phyloP scores from a whole-genome alignment of 2,113 vertebrate genomes.

The Macquaria australasica region DNA sequence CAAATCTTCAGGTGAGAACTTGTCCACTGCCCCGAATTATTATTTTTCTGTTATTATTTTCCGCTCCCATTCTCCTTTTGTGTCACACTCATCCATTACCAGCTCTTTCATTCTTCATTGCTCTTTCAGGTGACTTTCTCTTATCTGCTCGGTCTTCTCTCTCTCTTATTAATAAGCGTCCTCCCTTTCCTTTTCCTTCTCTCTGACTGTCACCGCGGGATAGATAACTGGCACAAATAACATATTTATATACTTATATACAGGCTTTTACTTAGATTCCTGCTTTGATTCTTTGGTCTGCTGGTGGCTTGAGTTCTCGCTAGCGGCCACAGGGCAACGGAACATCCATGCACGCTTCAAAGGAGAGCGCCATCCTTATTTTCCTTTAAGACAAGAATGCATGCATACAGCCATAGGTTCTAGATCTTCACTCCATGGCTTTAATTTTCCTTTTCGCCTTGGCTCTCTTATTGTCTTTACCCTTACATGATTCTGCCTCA shows the following conservation, averaged over 20 bases:
- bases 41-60: constrained; percentile 19
- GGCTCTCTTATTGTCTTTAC: constrained; percentile 22
- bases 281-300: constrained; percentile 40
- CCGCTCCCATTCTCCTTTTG: constrained; percentile 11
- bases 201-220: neutral
- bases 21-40: constrained; percentile 14
- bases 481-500: constrained; percentile 38
- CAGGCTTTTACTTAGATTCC: constrained; percentile 30
- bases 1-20: constrained; percentile 93
- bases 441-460: constrained; percentile 50
- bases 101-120: constrained; percentile 19
- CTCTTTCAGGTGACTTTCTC: constrained; percentile 9
- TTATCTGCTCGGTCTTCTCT: constrained; percentile 25
- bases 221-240: constrained; percentile 23
- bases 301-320: constrained; percentile 37
- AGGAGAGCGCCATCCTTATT: constrained; percentile 32
- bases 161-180: constrained; percentile 10
- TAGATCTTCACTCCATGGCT: constrained; percentile 45
- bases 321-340: constrained; percentile 24
- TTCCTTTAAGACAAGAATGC: constrained; percentile 14
- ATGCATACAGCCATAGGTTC: constrained; percentile 23
- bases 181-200: neutral
- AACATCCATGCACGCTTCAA: constrained; percentile 17
- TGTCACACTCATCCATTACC: constrained; percentile 35
- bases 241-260: constrained; percentile 9